Conservation (phyloP, 2,888 invertebrate genomes). For the Megalurothrips usitatus region DNA sequence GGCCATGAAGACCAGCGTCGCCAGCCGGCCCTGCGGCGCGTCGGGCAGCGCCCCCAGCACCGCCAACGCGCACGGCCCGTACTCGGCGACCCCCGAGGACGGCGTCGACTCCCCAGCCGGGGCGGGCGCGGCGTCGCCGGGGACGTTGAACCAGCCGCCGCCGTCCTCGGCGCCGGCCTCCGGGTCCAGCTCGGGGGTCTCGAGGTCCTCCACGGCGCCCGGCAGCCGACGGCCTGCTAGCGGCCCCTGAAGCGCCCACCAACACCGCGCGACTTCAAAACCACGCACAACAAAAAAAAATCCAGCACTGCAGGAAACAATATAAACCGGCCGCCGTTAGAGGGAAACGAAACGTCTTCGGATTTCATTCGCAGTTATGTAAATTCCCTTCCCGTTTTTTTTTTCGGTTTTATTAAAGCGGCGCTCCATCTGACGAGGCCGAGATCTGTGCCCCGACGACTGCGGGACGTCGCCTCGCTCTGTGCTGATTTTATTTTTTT, state of each 20-base stretch:
- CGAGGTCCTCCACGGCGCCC: not conserved
- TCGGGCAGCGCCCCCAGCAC: not conserved
- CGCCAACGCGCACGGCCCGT: not conserved
- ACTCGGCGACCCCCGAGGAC: not conserved
- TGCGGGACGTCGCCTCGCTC: not conserved
- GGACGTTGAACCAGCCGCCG: too few species aligned
- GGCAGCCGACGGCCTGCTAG: not conserved
- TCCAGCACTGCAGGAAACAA: not conserved
- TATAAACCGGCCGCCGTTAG: too few species aligned
- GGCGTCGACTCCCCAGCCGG: not conserved
- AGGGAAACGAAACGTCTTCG: not conserved
- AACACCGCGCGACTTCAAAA: not conserved
- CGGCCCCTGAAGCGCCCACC: not conserved
- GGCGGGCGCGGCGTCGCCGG: not conserved
- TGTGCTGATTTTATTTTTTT: too few species aligned
- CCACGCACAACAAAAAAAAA: not conserved
- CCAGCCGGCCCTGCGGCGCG: not conserved
- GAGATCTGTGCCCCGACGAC: not conserved
- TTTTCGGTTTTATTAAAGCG: not conserved
- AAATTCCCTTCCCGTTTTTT: constrained; percentile 3
- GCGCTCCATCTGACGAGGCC: constrained; percentile 9
- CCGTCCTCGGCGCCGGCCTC: not conserved
- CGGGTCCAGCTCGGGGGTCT: not conserved
- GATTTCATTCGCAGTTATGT: constrained; percentile 25
- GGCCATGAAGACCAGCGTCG: not conserved